Percentiles rank a stretch among this genome's conserved stretches.
Evolutionary conservation across 2,113 vertebrate genomes (phyloP).

Genomic region (Zosterops lateralis): DNA sequence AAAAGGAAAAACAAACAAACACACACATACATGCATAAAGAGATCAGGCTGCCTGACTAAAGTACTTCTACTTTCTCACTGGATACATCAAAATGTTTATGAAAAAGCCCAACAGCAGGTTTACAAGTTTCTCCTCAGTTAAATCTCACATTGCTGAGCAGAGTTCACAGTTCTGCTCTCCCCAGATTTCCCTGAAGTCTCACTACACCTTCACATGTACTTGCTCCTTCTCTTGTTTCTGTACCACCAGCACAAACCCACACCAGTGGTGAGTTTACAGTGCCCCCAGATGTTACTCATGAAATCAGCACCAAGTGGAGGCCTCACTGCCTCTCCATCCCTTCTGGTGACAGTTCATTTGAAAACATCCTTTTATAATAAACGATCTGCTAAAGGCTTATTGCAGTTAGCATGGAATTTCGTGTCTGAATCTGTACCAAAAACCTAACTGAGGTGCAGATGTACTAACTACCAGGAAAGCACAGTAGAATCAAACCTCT

Average conservation of each 20-base stretch:
- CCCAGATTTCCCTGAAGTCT: conserved; percentile 1
- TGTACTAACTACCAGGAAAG: background rate
- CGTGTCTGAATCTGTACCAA: background rate
- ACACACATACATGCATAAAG: background rate
- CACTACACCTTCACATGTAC: background rate
- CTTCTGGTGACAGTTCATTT: background rate
- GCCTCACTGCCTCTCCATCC: background rate
- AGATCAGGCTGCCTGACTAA: background rate
- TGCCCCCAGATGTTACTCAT: conserved; percentile 19
- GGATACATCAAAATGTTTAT: background rate
- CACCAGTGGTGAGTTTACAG: conserved; percentile 18
- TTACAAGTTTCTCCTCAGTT: conserved; percentile 15
- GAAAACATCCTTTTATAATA: background rate
- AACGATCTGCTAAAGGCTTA: background rate
- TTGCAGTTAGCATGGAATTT: background rate
- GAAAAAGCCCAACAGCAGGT: background rate
- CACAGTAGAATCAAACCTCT: background rate
- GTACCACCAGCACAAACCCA: background rate
- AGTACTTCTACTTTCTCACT: background rate
- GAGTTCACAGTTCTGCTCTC: background rate
- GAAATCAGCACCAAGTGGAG: background rate
- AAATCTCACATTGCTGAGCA: conserved; percentile 3
- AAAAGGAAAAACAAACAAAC: background rate
- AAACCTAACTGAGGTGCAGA: background rate
- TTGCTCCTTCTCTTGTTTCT: conserved; percentile 4